Evolutionary conservation across 2,113 vertebrate species (phyloP).

Genomic region (Psilopogon haemacephalus): DNA sequence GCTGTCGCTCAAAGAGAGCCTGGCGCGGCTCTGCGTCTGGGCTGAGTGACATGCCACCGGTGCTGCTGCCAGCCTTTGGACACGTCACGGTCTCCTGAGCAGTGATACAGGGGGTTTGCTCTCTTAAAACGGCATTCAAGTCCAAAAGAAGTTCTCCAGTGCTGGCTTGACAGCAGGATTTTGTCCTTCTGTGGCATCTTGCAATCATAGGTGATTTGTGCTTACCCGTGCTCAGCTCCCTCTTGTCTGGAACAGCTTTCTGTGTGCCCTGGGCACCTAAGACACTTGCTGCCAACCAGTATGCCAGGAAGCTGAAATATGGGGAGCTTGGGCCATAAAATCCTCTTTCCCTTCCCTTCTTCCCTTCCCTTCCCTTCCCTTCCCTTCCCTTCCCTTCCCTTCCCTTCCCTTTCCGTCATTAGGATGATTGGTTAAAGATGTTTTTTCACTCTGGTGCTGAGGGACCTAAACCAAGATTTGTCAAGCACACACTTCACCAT

Average conservation of each 20-base stretch:
- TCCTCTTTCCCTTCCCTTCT: too few relatives aligned
- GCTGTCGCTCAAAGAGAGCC: not conserved
- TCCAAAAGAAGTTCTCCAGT: not conserved
- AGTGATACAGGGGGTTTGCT: not conserved
- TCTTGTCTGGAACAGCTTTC: not conserved
- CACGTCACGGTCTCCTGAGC: not conserved
- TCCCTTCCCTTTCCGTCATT: not conserved
- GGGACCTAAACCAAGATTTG: not conserved
- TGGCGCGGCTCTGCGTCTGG: fast-evolving
- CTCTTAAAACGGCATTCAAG: not conserved
- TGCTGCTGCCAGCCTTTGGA: not conserved
- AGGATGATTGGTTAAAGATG: not conserved
- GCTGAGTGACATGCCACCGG: not conserved
- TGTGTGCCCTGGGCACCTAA: not conserved
- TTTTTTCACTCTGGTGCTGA: not conserved
- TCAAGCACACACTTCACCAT: not conserved
- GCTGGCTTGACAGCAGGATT: not conserved
- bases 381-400: too few relatives aligned
- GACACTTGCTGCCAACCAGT: not conserved
- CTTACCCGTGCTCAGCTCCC: not conserved
- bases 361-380: too few relatives aligned
- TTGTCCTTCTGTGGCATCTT: not conserved
- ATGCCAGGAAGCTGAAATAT: not conserved
- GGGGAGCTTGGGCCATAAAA: not conserved
- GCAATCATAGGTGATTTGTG: not conserved